These are phyloP conservation scores for Carassius gibelio DNA, from an alignment of 2,113 vertebrate species.

Conservation along the genomic window DNA sequence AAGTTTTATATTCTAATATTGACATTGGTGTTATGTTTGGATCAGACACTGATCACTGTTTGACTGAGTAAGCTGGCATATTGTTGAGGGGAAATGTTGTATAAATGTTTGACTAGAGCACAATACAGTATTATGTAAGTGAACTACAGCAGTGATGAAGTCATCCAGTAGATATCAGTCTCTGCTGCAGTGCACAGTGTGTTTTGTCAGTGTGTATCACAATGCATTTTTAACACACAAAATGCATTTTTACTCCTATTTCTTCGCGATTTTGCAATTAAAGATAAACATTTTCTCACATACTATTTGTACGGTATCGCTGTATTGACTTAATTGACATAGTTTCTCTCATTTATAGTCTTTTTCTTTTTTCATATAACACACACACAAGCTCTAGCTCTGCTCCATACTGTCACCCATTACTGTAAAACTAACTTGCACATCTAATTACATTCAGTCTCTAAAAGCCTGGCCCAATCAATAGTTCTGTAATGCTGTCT, in stretches of 20 bases:
- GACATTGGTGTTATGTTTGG: neutral
- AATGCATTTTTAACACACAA: neutral
- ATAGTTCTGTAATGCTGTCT: neutral
- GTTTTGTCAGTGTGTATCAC: conserved; percentile 44
- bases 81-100: conserved; percentile 30
- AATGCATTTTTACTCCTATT: neutral
- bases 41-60: conserved; percentile 13
- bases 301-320: conserved; percentile 5
- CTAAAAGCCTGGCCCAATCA: conserved; percentile 18
- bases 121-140: conserved; percentile 48
- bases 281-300: neutral
- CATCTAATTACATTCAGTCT: neutral
- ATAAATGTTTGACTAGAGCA: conserved; percentile 41
- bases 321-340: neutral
- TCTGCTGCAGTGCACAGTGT: conserved; percentile 49
- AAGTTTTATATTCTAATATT: conserved; percentile 1
- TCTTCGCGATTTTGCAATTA: neutral
- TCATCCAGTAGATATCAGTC: conserved; percentile 55
- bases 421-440: conserved; percentile 36
- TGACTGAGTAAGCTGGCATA: conserved; percentile 5
- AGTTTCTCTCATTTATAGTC: neutral
- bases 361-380: neutral
- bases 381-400: neutral
- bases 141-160: conserved; percentile 48
- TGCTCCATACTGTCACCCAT: neutral